These are phyloP conservation scores for Caenorhabditis sp. DNA, from an alignment of 2,888 invertebrate species.

Conservation along the genomic window DNA sequence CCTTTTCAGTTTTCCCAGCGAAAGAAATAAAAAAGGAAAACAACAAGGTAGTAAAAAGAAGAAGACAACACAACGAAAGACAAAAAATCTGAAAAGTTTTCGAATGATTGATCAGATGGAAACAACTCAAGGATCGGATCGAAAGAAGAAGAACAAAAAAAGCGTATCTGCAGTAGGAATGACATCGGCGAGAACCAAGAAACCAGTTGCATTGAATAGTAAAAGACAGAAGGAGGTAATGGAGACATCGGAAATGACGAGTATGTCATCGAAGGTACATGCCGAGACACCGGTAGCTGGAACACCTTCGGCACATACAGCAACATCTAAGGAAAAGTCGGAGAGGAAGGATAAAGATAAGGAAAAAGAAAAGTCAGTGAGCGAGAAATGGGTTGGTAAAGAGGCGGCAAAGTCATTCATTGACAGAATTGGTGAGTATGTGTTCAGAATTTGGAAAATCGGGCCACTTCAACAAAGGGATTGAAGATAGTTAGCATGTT, in stretches of 20 bases:
- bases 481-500: background rate
- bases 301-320: background rate
- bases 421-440: slow-evolving; percentile 1
- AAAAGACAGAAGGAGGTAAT: too few species aligned
- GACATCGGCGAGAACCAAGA: background rate
- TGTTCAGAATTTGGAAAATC: too few species aligned
- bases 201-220: background rate
- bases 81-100: background rate
- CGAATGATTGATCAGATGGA: background rate
- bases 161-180: background rate
- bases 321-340: background rate
- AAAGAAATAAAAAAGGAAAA: too few species aligned
- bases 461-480: too few species aligned
- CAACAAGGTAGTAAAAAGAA: background rate
- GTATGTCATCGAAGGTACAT: background rate
- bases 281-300: background rate
- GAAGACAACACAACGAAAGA: background rate
- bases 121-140: background rate
- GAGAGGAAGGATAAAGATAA: background rate
- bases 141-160: background rate
- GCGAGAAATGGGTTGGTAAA: background rate
- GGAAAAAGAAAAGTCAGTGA: background rate
- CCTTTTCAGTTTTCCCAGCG: too few species aligned
- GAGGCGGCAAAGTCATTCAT: background rate
- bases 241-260: background rate